Base-by-base conservation (phyloP, 2,888 invertebrate species). In the Pseudococcus jackbeardsleyi region DNA sequence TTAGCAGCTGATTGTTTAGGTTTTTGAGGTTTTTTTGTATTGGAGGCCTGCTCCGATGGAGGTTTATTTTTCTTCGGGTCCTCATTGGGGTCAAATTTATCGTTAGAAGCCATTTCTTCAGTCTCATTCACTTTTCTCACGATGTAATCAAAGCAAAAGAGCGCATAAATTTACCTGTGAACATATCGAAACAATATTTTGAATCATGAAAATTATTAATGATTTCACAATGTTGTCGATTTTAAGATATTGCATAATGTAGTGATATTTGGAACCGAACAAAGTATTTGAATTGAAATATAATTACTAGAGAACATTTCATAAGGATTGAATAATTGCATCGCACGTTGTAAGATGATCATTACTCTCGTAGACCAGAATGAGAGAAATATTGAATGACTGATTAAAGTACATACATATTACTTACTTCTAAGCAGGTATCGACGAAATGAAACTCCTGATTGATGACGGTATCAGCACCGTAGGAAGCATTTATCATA, bases 21-120 rank as follows among this genome's bases (percentile, higher is more conserved):
- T 85, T 88, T 84, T 48, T 84, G 85, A 33, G 85, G 72, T 72
- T 88, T 88, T 68, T 88, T 88, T 3, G 17, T 68, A 26, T 68
- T 84, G 39, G 48, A 48, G 9, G 59, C 22, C 54, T 42, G 48
- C 26, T 85, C 77, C 6, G 85, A 72, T 46, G 59, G 3, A 64
- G 64, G 9, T 50, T 50, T 85, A 0, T 22, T 64, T 8, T 59
- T 48, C 79, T 84, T 54, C 1, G 33, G 15, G n/a, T 50, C 59
- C 8, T 88, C 88, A 26, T 88, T 68, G 0, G 88, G 68, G 17
- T 50, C 72, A 33, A 77, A 85, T 19, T 72, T 68, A 17, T 85
- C 77, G 33, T 54, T 72, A 11, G 50, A 33, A 42, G 85, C 88
- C 84, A 85, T 88, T 50, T 26, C 19, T 6, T 3, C 77, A 2